Conservation (phyloP, 2,113 vertebrate genomes). For the Apus apus region DNA sequence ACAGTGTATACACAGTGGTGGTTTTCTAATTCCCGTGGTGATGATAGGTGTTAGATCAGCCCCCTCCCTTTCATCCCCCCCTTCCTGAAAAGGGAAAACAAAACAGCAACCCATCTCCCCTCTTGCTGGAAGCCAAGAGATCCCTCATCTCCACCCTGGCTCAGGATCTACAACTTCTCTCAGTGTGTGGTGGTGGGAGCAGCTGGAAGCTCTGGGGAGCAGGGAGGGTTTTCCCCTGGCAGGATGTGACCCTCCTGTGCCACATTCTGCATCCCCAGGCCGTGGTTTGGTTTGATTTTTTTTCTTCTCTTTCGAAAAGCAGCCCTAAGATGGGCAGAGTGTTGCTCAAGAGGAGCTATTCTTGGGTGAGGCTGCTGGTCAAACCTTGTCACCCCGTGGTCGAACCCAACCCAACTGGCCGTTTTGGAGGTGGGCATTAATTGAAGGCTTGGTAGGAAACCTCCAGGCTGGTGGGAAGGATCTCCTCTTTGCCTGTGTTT, state of each 20-base stretch:
- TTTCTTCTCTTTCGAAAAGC: constrained; percentile 15
- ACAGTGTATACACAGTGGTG: constrained; percentile 63
- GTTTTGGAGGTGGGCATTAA: no score
- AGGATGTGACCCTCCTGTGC: neutral
- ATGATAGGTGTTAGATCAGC: constrained; percentile 75
- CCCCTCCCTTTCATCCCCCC: neutral
- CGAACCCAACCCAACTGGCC: no score
- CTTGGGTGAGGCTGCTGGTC: neutral
- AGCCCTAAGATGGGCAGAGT: neutral
- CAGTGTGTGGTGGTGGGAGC: neutral
- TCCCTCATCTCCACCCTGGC: neutral
- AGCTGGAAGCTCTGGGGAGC: neutral
- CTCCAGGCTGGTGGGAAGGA: neutral
- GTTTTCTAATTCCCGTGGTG: constrained; percentile 70
- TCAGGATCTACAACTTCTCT: constrained; percentile 38
- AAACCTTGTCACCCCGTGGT: neutral
- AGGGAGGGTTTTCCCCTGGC: neutral
- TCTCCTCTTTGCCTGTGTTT: neutral
- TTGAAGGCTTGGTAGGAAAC: no score
- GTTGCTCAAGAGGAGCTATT: neutral
- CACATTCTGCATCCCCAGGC: neutral
- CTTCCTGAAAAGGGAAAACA: neutral
- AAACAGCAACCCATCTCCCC: neutral
- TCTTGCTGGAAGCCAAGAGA: constrained; percentile 48
- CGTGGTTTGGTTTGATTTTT: neutral